Evolutionary conservation across 2,797 vertebrate species (phyloP).

Genomic region (Acrocephalus scirpaceus): DNA sequence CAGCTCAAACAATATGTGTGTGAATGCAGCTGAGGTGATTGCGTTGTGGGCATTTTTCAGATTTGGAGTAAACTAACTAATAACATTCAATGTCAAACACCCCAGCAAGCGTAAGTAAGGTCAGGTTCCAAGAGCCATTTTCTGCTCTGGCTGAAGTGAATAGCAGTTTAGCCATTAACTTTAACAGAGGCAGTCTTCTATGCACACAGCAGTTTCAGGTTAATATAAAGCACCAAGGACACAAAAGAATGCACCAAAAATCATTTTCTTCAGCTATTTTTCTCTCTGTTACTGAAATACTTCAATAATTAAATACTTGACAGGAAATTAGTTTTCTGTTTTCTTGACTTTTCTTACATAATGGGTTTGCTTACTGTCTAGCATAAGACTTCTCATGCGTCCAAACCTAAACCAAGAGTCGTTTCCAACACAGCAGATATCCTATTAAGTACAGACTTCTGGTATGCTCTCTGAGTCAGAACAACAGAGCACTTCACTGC

Average conservation of each 20-base stretch:
- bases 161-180: neutral
- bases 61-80: neutral
- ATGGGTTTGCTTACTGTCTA: neutral
- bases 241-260: neutral
- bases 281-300: neutral
- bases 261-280: neutral
- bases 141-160: neutral
- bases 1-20: neutral
- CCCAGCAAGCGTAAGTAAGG: neutral
- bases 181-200: neutral
- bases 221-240: neutral
- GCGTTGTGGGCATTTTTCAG: neutral
- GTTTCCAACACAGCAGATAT: neutral
- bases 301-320: neutral
- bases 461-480: neutral
- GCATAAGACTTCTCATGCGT: neutral
- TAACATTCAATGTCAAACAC: neutral
- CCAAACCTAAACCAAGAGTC: neutral
- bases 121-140: neutral
- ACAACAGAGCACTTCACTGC: neutral
- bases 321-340: neutral
- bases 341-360: neutral
- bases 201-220: neutral
- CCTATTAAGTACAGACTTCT: neutral
- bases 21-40: neutral